Evolutionary conservation across 2,113 vertebrate species (phyloP).

Genomic region (Scytalopus superciliaris): DNA sequence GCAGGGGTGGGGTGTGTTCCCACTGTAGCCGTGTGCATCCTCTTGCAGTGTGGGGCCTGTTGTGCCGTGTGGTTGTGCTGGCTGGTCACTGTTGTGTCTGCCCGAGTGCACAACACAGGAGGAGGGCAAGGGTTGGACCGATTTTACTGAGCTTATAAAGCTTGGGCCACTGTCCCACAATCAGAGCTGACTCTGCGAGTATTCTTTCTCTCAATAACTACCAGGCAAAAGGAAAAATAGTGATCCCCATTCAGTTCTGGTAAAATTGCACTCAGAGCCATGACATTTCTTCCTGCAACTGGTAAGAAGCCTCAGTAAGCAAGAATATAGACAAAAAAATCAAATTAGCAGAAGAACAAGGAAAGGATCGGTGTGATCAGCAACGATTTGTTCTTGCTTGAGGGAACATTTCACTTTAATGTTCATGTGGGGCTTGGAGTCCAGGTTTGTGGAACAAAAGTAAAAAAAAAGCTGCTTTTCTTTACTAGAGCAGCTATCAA

Average conservation of each 20-base stretch:
- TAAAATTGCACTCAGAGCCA: background rate
- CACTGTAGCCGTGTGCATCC: background rate
- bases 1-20: background rate
- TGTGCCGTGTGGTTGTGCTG: rapidly evolving
- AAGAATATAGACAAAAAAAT: background rate
- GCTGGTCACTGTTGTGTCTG: background rate
- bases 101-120: background rate
- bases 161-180: background rate
- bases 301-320: background rate
- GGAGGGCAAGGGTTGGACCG: background rate
- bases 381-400: background rate
- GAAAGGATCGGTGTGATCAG: background rate
- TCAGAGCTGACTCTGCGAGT: background rate
- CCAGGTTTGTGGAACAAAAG: background rate
- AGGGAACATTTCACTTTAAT: background rate
- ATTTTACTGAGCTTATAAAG: background rate
- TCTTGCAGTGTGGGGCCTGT: background rate
- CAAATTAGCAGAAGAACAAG: background rate
- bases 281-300: background rate
- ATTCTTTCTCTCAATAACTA: background rate
- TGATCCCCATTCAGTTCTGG: background rate
- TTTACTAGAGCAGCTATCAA: background rate
- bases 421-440: background rate
- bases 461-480: background rate
- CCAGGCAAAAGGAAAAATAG: background rate